Percentiles rank a stretch among this genome's conserved stretches.
These are phyloP conservation scores for Sterrhoptilus dennistouni DNA, from an alignment of 2,113 vertebrate genomes.

Conservation along the genomic window DNA sequence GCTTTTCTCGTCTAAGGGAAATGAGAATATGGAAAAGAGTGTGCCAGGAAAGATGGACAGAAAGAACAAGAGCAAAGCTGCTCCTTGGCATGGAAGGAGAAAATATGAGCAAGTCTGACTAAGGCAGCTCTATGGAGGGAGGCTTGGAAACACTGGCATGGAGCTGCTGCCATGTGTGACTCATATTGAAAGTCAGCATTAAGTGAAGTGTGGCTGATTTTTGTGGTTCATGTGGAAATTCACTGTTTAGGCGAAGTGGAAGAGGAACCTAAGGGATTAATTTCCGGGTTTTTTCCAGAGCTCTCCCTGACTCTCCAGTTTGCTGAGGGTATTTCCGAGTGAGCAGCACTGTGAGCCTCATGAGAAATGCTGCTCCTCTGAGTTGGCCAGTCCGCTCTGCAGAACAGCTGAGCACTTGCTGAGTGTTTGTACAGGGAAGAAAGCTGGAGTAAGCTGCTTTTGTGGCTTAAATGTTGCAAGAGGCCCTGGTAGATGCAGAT, in stretches of 20 bases:
- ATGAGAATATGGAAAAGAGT: neutral
- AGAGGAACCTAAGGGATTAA: neutral
- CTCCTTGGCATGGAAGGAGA: neutral
- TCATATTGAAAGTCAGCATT: neutral
- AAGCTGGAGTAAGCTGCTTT: neutral
- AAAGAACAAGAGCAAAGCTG: neutral
- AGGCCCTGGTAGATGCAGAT: neutral
- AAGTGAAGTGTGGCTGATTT: neutral
- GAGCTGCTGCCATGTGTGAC: neutral
- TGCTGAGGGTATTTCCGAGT: neutral
- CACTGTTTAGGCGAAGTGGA: neutral
- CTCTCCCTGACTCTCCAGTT: neutral
- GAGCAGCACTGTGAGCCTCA: neutral
- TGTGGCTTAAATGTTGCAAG: neutral
- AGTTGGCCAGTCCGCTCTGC: neutral
- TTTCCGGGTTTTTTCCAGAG: neutral
- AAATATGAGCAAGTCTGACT: neutral
- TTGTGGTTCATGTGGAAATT: neutral
- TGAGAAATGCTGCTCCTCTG: neutral
- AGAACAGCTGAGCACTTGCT: neutral
- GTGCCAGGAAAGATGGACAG: neutral
- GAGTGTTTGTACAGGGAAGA: neutral
- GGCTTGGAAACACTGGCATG: neutral
- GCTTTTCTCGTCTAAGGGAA: neutral
- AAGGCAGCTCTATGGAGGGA: neutral